Conservation (phyloP, 2,888 invertebrate species). For the Orthosia cruda region DNA sequence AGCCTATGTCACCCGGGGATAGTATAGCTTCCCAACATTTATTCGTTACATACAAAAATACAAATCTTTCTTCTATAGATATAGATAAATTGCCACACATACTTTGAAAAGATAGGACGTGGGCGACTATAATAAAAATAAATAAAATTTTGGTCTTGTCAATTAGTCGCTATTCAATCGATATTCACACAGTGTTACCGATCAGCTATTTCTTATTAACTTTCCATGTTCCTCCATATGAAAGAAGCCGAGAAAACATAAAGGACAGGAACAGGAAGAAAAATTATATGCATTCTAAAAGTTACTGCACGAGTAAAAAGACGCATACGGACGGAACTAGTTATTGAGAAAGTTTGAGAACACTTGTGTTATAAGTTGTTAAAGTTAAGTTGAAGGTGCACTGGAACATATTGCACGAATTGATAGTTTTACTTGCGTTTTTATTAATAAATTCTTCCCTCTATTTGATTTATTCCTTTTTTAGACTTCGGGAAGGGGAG, state of each 20-base stretch:
- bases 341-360: slow-evolving; percentile 55
- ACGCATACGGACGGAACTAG: slow-evolving; percentile 45
- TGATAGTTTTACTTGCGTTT: slow-evolving; percentile 34
- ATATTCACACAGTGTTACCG: neutral
- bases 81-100: no score
- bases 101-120: neutral
- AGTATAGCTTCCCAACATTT: no score
- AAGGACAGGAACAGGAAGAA: slow-evolving; percentile 9
- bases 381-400: slow-evolving; percentile 46
- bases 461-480: neutral
- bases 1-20: no score
- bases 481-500: no score
- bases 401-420: slow-evolving; percentile 36
- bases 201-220: slow-evolving; percentile 1
- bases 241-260: slow-evolving; percentile 16
- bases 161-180: no score
- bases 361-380: slow-evolving; percentile 47
- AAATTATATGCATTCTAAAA: slow-evolving; percentile 55
- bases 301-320: slow-evolving; percentile 46
- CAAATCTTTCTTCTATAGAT: no score
- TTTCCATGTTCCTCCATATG: neutral
- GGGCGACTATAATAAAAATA: no score
- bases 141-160: no score
- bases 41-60: no score
- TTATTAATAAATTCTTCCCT: slow-evolving; percentile 4